Evolutionary conservation across 2,113 vertebrate genomes (phyloP), one percentile per base, ranked within the genome.

Genomic region (Protobothrops flavoviridis): DNA sequence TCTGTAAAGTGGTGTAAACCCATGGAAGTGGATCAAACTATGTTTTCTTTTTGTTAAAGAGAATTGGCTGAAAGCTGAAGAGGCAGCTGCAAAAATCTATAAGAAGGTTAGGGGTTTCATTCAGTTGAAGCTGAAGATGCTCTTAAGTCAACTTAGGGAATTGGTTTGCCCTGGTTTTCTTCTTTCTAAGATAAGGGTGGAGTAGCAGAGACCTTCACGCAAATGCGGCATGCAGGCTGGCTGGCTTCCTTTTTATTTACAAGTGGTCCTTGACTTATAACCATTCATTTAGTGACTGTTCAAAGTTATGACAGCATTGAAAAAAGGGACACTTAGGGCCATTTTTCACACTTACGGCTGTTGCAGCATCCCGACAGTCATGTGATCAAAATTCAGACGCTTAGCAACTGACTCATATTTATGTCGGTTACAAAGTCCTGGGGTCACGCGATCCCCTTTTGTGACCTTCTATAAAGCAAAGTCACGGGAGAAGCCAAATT

Each of bases 1-100:
- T 93, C 33, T 33, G 64, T 39, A 92, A 61, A 92, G 91, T 93
- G 95, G 88, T 95, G 92, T 92, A 93, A 95, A 94, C 92, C 90
- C 85, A 91, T 53, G 8, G 29, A 94, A 95, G 87, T 91, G 93
- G 88, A 95, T 11, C 85, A 94, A 95, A 93, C 93, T 57, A n/a
- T 57, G 69, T 95, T 96, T 96, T 94, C 89, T 94, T 88, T 91
- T 74, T 20, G 23, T 74, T 21, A 24, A 26, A 39, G 92, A 93
- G 91, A 93, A 90, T 95, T 92, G 91, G 88, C 93, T 92, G 45
- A 39, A 89, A 55, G 45, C 5, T 29, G 26, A 45, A 23, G 50
- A 92, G 90, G 94, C 69, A 90, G 93, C 91, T 91, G 61, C 88
- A 74, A 94, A 92, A 92, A 8, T 43, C 88, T 85, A 20, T 55